Conservation (phyloP, 2,888 invertebrate species). For the Lutraria lutraria region DNA sequence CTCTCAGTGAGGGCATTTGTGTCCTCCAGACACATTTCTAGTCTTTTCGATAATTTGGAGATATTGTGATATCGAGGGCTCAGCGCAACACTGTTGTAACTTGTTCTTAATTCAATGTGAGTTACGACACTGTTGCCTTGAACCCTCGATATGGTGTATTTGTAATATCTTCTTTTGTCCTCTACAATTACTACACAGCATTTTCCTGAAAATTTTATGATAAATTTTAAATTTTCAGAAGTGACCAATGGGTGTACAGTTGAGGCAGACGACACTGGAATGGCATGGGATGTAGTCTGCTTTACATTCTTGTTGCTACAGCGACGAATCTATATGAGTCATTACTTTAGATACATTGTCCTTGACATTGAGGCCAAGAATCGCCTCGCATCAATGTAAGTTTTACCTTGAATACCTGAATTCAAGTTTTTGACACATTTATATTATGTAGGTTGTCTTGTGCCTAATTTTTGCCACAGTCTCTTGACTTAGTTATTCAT, state of each 20-base stretch:
- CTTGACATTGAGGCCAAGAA: constrained; percentile 98
- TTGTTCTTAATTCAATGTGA: too few species aligned
- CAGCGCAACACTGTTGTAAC: too few species aligned
- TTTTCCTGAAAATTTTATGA: not conserved
- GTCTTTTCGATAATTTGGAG: too few species aligned
- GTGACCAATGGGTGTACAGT: constrained; percentile 65
- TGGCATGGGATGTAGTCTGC: constrained; percentile 96
- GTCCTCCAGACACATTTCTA: too few species aligned
- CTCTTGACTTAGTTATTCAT: too few species aligned
- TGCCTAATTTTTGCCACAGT: too few species aligned
- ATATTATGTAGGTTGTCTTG: too few species aligned
- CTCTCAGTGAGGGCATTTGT: too few species aligned
- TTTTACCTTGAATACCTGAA: not conserved
- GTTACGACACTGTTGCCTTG: too few species aligned
- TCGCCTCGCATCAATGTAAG: constrained; percentile 94
- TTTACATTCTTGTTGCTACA: constrained; percentile 97
- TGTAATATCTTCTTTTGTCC: too few species aligned
- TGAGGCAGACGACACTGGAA: constrained; percentile 92
- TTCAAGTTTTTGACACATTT: not conserved
- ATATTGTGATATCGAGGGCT: too few species aligned
- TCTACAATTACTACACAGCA: not conserved
- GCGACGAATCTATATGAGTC: constrained; percentile 96
- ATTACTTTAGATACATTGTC: constrained; percentile 98
- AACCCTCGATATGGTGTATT: too few species aligned
- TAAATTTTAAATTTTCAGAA: constrained; percentile 21